phyloP scores from a whole-genome alignment of 2,888 invertebrate genomes.

The Conistra vaccinii region DNA sequence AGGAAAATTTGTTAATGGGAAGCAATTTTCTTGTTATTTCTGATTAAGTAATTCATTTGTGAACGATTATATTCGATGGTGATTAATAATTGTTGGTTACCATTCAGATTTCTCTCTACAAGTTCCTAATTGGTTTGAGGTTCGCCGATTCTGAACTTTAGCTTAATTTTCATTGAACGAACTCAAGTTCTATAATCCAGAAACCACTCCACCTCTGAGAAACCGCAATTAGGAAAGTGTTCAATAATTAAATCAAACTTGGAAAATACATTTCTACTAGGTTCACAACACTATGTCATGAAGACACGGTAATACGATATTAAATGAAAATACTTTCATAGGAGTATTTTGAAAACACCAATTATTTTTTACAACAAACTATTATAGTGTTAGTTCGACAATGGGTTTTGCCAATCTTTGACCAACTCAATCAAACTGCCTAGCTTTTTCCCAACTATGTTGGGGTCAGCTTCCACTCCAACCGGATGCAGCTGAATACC shows the following conservation, averaged over 20 bases:
- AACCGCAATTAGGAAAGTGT: neutral
- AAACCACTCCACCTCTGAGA: neutral
- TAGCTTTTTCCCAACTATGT: too few species aligned
- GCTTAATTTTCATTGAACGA: neutral
- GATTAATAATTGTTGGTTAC: neutral
- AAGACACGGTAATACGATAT: too few species aligned
- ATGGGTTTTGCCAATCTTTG: too few species aligned
- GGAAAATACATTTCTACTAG: neutral
- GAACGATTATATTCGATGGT: neutral
- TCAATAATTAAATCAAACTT: neutral
- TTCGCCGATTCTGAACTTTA: neutral
- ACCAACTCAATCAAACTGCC: too few species aligned
- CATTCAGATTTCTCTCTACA: neutral
- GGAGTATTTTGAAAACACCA: too few species aligned
- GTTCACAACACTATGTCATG: neutral
- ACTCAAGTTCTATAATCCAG: neutral
- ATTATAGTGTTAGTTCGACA: too few species aligned
- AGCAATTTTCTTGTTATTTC: constrained; percentile 1
- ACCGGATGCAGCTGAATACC: too few species aligned
- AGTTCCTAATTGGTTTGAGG: neutral
- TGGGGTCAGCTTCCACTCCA: too few species aligned
- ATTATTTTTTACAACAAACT: too few species aligned
- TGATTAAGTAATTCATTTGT: constrained; percentile 3
- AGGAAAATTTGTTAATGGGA: constrained; percentile 16
- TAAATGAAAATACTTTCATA: too few species aligned